These are phyloP conservation scores for Zoanthus sansibaricus DNA, from an alignment of 92 coral and sea anemone species.

Conservation along the genomic window DNA sequence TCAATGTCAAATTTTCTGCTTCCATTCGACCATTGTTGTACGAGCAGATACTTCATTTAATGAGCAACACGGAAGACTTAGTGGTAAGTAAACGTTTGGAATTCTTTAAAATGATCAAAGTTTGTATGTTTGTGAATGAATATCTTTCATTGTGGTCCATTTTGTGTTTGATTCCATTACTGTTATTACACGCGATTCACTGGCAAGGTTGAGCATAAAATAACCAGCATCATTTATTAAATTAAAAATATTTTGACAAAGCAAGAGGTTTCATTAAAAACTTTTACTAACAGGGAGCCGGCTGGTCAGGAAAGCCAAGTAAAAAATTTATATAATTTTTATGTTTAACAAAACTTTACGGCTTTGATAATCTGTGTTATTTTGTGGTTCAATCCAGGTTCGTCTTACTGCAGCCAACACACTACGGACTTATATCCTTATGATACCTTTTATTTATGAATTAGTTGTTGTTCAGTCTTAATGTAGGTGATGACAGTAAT, in stretches of 20 bases:
- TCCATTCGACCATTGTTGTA: conserved; percentile 84
- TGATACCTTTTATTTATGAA: neutral
- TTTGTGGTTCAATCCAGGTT: conserved; percentile 59
- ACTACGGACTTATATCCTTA: conserved; percentile 90
- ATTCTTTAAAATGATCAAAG: neutral
- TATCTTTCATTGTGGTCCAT: neutral
- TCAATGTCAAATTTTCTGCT: conserved; percentile 89
- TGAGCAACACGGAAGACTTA: conserved; percentile 87
- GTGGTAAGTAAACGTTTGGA: conserved; percentile 68
- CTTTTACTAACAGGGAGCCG: too few species aligned
- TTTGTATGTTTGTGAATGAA: neutral
- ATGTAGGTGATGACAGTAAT: neutral
- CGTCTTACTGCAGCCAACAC: conserved; percentile 93
- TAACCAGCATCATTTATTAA: too few species aligned
- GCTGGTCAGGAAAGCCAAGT: too few species aligned
- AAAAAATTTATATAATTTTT: too few species aligned
- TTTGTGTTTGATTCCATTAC: neutral
- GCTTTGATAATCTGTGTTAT: neutral
- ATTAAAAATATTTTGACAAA: too few species aligned
- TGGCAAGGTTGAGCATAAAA: too few species aligned
- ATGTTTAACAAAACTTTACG: neutral
- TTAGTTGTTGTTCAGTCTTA: neutral
- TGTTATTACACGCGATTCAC: too few species aligned
- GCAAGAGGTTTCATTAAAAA: too few species aligned
- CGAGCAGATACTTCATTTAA: conserved; percentile 72